These are phyloP conservation scores for Orthonevra nobilis DNA, from an alignment of 2,888 invertebrate species.

Conservation along the genomic window DNA sequence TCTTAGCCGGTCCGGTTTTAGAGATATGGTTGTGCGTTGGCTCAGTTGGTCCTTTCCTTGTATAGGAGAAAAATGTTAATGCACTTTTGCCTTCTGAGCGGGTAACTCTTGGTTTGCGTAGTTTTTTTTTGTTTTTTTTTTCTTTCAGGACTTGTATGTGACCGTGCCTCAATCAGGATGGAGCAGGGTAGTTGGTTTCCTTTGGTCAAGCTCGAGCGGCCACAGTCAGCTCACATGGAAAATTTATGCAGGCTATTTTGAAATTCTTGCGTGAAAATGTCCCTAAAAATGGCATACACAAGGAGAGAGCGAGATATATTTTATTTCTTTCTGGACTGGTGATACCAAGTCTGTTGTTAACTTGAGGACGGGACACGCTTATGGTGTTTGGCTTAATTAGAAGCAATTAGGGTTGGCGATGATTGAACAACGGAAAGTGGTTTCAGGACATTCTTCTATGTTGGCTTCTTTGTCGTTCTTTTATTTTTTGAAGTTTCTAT, in stretches of 20 bases:
- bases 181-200: conserved; percentile 23
- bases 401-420: conserved; percentile 48
- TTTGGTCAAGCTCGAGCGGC: conserved; percentile 28
- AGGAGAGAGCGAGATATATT: conserved; percentile 10
- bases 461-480: too few relatives aligned
- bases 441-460: conserved; percentile 18
- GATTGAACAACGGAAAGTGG: conserved; percentile 17
- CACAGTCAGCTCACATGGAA: conserved; percentile 8
- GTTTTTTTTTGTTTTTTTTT: conserved; percentile 20
- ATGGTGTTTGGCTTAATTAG: conserved; percentile 58
- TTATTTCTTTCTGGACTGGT: too few relatives aligned
- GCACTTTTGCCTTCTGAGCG: conserved; percentile 34
- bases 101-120: conserved; percentile 6
- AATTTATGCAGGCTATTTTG: conserved; percentile 35
- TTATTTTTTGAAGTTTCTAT: too few relatives aligned
- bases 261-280: conserved; percentile 41
- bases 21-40: conserved; percentile 31
- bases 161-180: too few relatives aligned
- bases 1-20: conserved; percentile 27
- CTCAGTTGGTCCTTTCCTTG: too few relatives aligned
- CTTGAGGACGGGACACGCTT: conserved; percentile 3
- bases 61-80: too few relatives aligned
- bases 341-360: conserved; percentile 15
- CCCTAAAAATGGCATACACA: conserved; percentile 1
- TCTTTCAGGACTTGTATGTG: neutral